A percentile compares a stretch with the other conserved stretches of the same genome.
These are phyloP conservation scores for Zingel zingel DNA, from an alignment of 2,113 vertebrate genomes.

Conservation along the genomic window DNA sequence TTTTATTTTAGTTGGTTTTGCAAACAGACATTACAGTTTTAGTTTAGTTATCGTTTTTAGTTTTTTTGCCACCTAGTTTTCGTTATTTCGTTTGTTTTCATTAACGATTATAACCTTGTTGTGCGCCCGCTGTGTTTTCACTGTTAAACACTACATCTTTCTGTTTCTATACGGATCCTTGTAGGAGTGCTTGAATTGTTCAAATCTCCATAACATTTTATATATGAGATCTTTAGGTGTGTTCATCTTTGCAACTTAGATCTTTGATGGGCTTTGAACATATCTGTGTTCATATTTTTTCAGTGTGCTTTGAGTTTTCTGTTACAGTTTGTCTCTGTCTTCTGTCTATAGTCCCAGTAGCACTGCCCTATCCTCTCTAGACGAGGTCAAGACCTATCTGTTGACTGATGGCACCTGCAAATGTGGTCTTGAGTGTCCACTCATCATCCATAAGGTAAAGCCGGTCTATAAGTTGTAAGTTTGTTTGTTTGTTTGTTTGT, in stretches of 20 bases:
- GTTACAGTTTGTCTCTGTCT: neutral
- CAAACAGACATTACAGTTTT: no score
- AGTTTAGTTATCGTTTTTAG: no score
- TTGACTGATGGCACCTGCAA: conserved; percentile 94
- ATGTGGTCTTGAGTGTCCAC: conserved; percentile 93
- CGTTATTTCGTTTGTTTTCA: no score
- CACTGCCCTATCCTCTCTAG: conserved; percentile 88
- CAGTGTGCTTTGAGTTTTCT: neutral
- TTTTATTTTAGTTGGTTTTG: no score
- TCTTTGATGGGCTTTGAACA: neutral
- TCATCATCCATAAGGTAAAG: conserved; percentile 90
- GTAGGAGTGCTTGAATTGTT: neutral
- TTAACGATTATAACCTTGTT: no score
- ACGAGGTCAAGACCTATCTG: conserved; percentile 91
- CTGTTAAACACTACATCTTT: neutral
- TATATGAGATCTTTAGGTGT: neutral
- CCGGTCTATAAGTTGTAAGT: neutral
- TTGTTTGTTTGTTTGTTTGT: neutral
- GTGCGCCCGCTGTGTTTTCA: no score
- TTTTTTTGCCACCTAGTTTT: no score
- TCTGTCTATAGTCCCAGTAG: conserved; percentile 87
- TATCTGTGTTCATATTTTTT: neutral
- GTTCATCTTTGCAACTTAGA: neutral
- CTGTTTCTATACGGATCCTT: neutral
- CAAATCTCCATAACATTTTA: neutral